Base-by-base conservation (phyloP, 1,140 invertebrate genomes). In the Aphelinus atriplicis region DNA sequence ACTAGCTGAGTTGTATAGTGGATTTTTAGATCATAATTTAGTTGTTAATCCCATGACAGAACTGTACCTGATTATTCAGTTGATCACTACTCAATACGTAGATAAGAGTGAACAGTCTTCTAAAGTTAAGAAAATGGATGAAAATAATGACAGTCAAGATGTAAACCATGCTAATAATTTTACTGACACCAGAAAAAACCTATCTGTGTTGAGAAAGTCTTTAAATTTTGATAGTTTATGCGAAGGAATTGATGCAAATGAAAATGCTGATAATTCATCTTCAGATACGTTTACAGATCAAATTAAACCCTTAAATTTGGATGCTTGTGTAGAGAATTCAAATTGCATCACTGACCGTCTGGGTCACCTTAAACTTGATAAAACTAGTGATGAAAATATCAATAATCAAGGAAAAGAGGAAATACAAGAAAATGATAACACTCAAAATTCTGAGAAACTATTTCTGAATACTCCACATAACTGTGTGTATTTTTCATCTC, bases 401-500 rank as follows among this genome's bases (percentile, higher is more conserved):
- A 67, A 60, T 7, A 6, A 58, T 70, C 64, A 60, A 63, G 7
- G 43, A 53, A 71, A 50, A 48, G 70, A 7, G 67, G 42, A 65
- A 73, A 72, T 72, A 5, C n/a, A 74, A 56, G 50, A 69, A 46
- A 10, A 50, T 26, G 26, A 71, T n/a, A 42, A 3, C 50, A 51
- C 48, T 9, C 55, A 66, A 57, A 26, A 60, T 48, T 60, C 45
- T 58, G 1, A 65, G 46, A 72, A 55, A 71, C 55, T 71, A 45
- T 81, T 81, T 71, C 84, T 90, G 71, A 70, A 79, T 6, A 81
- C 85, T 7, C 81, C 90, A 45, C 91, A 92, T 78, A 92, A 92
- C 83, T 89, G 90, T 78, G 87, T 92, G 5, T 92, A 91, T 83
- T 92, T 92, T 87, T 88, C 90, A 56, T 84, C 85, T n/a, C 83